Base-by-base conservation (phyloP, 2,888 invertebrate genomes). In the Athalia rosae region DNA sequence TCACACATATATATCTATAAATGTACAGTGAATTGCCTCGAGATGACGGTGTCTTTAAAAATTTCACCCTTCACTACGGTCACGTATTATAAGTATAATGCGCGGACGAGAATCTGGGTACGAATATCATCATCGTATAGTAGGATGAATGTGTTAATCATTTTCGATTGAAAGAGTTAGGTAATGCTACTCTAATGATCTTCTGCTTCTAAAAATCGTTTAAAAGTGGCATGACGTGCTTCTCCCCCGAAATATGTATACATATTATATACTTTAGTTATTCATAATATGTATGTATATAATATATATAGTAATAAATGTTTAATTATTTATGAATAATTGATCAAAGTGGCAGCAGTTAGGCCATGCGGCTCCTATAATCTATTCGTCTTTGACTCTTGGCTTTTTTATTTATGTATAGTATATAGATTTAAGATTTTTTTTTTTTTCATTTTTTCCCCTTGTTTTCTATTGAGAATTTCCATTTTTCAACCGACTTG, bases 281-380 rank as follows among this genome's bases (percentile, higher is more conserved):
- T 28, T 28, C 28, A 28, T 28, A 28, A 50, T 50, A 28, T 67
- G 4, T 28, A 61, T 28, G n/a, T n/a, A 13, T 61, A 61, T 61
- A 11, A 7, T 62, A 62, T 41, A 28, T 62, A 62, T 86, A 87
- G 84, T 88, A 88, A 88, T 88, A 87, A 89, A 88, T 66, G 81
- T 83, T 13, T 69, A 41, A 45, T 71, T 56, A 56, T 71, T 11
- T 41, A 56, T 84, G 84, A 83, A 83, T 84, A 86, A 85, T 87
- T 88, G 87, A 85, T 88, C 83, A 86, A 87, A 89, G 87, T 89
- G 89, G 89, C 88, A 89, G 89, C 89, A 87, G 84, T 89, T 89
- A 89, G 89, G 89, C 89, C 89, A 89, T 89, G 88, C 89, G 88
- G 89, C 89, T 87, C 85, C 89, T 89, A 89, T 88, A 82, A 85